Percentiles rank a stretch among this genome's conserved stretches.
Evolutionary conservation across 2,888 invertebrate genomes (phyloP).

Genomic region (Strigamia transsilvanica): DNA sequence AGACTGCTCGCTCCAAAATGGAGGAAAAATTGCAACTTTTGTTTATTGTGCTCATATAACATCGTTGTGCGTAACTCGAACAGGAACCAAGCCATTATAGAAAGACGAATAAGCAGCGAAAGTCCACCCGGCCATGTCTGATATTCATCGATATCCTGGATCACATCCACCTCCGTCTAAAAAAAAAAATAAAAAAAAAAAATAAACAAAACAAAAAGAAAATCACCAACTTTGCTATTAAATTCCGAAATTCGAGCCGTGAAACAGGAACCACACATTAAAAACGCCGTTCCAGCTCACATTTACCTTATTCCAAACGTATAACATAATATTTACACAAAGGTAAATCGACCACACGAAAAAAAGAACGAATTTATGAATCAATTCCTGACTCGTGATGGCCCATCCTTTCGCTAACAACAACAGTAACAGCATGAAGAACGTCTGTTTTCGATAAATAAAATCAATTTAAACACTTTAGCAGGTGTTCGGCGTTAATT

Average conservation of each 20-base stretch:
- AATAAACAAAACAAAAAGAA: conserved; percentile 13
- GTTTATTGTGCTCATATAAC: conserved; percentile 80
- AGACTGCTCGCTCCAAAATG: conserved; percentile 97
- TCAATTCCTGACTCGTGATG: conserved; percentile 86
- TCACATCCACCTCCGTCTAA: conserved; percentile 93
- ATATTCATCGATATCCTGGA: conserved; percentile 96
- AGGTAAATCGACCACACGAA: conserved; percentile 92
- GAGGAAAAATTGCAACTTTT: conserved; percentile 89
- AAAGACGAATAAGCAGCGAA: conserved; percentile 82
- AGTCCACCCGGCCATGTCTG: conserved; percentile 98
- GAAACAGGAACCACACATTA: too few relatives aligned
- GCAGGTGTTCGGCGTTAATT: not conserved
- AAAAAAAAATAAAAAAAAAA: conserved; percentile 59
- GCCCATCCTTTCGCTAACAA: conserved; percentile 97
- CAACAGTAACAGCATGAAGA: conserved; percentile 90
- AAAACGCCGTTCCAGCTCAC: not conserved
- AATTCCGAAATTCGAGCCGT: not conserved
- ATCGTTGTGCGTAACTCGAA: conserved; percentile 77
- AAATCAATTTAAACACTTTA: conserved; percentile 44
- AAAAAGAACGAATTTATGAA: conserved; percentile 83
- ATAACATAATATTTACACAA: conserved; percentile 87
- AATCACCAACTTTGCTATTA: not conserved
- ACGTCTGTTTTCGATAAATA: conserved; percentile 71
- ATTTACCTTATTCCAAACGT: conserved; percentile 95
- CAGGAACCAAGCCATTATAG: conserved; percentile 90